Percentiles rank a stretch among this genome's conserved stretches.
phyloP scores from a whole-genome alignment of 2,113 vertebrate species.

The Heterocephalus glaber region DNA sequence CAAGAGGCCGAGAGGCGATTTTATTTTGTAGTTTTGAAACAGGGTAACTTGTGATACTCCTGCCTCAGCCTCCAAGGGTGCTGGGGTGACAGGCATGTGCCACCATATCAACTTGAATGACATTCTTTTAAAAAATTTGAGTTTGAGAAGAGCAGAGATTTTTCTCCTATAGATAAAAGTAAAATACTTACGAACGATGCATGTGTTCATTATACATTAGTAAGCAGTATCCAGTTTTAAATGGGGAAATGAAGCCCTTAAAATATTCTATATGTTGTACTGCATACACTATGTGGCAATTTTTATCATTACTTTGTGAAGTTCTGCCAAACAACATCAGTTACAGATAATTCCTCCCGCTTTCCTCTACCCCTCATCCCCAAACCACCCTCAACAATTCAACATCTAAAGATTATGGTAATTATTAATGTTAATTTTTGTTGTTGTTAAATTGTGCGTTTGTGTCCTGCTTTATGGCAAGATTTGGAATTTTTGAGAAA shows the following conservation, averaged over 20 bases:
- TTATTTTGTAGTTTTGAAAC: not conserved
- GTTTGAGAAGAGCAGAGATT: constrained; percentile 2
- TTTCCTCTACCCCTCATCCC: not conserved
- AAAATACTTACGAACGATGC: constrained; percentile 10
- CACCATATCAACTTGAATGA: not conserved
- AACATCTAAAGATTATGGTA: not conserved
- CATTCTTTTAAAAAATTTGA: not conserved
- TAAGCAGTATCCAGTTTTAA: not conserved
- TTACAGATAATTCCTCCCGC: not conserved
- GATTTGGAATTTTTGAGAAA: constrained; percentile 15
- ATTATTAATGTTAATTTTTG: not conserved
- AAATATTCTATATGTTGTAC: not conserved
- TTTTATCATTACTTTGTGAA: constrained; percentile 24
- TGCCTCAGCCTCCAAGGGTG: not conserved
- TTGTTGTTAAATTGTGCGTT: not conserved
- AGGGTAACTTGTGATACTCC: not conserved
- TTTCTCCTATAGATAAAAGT: not conserved
- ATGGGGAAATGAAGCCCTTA: constrained; percentile 18
- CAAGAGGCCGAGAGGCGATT: too few species aligned
- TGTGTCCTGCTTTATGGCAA: not conserved
- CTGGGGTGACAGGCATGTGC: not conserved
- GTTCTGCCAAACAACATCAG: not conserved
- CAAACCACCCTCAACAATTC: not conserved
- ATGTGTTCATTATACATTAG: not conserved
- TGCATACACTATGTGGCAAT: not conserved